Evolutionary conservation across 2,888 invertebrate species (phyloP), one percentile per base, ranked within the genome.

Genomic region (Tolmerus cingulatus): DNA sequence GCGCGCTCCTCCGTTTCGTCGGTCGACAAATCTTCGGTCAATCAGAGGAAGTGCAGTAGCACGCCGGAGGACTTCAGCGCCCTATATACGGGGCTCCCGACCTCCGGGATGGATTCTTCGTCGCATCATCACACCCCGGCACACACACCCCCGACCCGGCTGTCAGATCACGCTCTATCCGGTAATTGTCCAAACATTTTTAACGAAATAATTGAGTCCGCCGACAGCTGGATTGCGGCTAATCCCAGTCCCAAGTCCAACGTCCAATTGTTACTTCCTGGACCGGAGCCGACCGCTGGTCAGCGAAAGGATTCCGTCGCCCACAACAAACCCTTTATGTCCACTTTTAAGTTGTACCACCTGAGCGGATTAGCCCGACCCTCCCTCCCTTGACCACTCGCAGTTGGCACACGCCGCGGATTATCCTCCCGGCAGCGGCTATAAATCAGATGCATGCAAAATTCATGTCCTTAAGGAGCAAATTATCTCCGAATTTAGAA

Each of bases 21-120:
- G 23, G 86, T 89, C 16, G 95, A 95, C 91, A 94, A 93, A 90
- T 94, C 94, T 9, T 91, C 92, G 7, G 90, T 90, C 84, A 90
- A 93, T 91, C 92, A 94, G 92, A 91, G 94, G 90, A 97, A 97
- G 93, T 97, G 97, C 93, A 96, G 97, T 93, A 96, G 96, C 37
- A 96, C 96, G 82, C 96, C 97, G 74, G 98, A 98, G 92, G 98
- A 98, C 93, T 98, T 97, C 92, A 95, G 96, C 87, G 96, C 97
- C 34, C 94, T 98, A 90, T 98, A 98, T 92, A 96, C 96, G 34
- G 95, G 93, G 4, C 93, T 95, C 88, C 92, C 92, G 87, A 92
- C 93, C 89, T 92, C 93, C 89, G 93, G 92, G 88, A 92, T 93
- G 90, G 89, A 89, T 43, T 91, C 94, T 89, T 90, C 94, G 90